A percentile compares a stretch with the other conserved stretches of the same genome.
Evolutionary conservation across 2,888 invertebrate genomes (phyloP).

Genomic region (Ophion costatus): DNA sequence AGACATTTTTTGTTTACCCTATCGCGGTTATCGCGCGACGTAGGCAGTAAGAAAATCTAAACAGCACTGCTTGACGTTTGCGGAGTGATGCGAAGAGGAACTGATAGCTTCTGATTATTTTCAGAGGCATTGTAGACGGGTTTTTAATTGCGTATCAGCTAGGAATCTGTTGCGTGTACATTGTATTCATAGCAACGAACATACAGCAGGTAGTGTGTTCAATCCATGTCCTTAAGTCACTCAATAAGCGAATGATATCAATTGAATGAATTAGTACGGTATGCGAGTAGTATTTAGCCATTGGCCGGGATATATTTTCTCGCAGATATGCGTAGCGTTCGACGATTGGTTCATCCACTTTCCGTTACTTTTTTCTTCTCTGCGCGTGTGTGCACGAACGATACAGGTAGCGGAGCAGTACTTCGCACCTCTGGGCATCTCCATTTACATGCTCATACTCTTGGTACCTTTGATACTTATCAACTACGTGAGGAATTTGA

Average conservation of each 20-base stretch:
- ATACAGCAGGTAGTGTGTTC: constrained; percentile 85
- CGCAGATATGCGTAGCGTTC: neutral
- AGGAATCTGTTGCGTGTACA: constrained; percentile 95
- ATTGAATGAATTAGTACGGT: constrained; percentile 23
- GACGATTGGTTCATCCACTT: constrained; percentile 1
- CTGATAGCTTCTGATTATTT: constrained; percentile 73
- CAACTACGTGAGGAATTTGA: constrained; percentile 90
- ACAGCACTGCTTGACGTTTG: neutral
- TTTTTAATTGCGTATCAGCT: constrained; percentile 93
- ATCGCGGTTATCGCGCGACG: neutral
- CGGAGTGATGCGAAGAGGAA: neutral
- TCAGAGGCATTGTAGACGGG: constrained; percentile 86
- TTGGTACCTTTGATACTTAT: constrained; percentile 89
- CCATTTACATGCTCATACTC: constrained; percentile 89
- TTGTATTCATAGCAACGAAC: constrained; percentile 91
- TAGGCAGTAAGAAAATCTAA: neutral
- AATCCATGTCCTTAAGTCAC: constrained; percentile 42
- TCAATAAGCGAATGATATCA: neutral
- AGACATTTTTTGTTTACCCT: neutral
- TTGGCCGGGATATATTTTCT: neutral
- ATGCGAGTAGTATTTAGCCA: constrained; percentile 13
- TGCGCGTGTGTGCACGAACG: constrained; percentile 54
- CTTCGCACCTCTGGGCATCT: constrained; percentile 84
- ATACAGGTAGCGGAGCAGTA: constrained; percentile 84
- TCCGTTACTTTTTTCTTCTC: neutral